These are phyloP conservation scores for Neria commutata DNA, from an alignment of 2,888 invertebrate genomes.

Conservation along the genomic window DNA sequence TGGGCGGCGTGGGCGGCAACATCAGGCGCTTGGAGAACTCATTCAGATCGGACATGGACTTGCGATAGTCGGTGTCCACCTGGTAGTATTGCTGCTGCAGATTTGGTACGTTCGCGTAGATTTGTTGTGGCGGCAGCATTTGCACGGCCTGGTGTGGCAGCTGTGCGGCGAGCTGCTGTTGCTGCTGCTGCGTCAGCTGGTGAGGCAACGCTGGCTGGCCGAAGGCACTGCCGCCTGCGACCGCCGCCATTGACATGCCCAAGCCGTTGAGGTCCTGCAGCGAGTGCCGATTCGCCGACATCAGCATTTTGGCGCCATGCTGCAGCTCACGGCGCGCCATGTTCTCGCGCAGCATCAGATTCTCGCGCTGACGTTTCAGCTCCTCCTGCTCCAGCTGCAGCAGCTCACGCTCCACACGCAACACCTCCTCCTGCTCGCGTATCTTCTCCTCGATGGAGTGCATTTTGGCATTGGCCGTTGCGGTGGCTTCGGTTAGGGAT, in stretches of 20 bases:
- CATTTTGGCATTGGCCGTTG: conserved; percentile 64
- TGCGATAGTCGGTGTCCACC: conserved; percentile 64
- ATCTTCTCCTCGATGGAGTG: conserved; percentile 70
- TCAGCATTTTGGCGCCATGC: conserved; percentile 61
- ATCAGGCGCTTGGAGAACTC: conserved; percentile 59
- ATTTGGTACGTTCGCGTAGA: conserved; percentile 52
- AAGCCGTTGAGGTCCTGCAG: conserved; percentile 68
- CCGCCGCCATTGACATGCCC: conserved; percentile 30
- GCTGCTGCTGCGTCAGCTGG: conserved; percentile 38
- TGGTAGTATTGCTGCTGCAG: conserved; percentile 52
- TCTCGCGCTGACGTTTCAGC: conserved; percentile 75
- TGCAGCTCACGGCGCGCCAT: conserved; percentile 65
- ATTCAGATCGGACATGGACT: conserved; percentile 68
- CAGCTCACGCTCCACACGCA: conserved; percentile 79
- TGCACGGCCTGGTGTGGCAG: conserved; percentile 31
- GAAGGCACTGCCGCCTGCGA: conserved; percentile 34
- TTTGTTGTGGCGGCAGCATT: conserved; percentile 38
- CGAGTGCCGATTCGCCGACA: conserved; percentile 66
- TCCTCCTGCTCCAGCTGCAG: conserved; percentile 80
- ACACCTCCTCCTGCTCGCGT: conserved; percentile 74
- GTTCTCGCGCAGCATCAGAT: conserved; percentile 70
- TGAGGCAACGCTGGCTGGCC: conserved; percentile 32
- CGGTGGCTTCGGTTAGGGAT: conserved; percentile 62
- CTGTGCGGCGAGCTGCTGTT: conserved; percentile 34
- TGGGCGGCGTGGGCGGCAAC: conserved; percentile 63